Base-by-base conservation (phyloP, 1,140 invertebrate species). In the Argopecten irradians region DNA sequence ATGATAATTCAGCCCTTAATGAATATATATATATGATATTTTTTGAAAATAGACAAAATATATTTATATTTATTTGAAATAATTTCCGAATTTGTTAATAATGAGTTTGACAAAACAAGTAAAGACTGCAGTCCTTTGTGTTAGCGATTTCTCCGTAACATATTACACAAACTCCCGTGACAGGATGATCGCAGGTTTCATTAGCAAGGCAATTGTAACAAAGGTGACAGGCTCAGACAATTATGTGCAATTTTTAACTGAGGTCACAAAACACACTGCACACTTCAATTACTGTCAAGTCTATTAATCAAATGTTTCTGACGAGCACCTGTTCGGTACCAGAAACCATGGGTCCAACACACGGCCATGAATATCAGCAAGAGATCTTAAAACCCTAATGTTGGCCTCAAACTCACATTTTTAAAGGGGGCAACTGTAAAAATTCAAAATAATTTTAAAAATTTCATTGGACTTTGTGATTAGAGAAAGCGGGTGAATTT, bases 401-500 rank as follows among this genome's bases (percentile, higher is more conserved):
- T n/a, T n/a, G 11, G 11, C 19, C n/a, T n/a, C 28, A 3, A 71
- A 28, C 55, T 71, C 22, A 71, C 55, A 71, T 71, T n/a, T 71
- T 71, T 71, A 71, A 71, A 28, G 55, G 55, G 11, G n/a, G n/a
- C n/a, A 71, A 71, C 55, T 28, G 55, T 71, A 71, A 71, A 71
- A 71, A 71, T 71, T 71, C 55, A 28, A 71, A 71, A 71, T 71
- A 71, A 71, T 71, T 71, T 71, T 71, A 71, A 71, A 71, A 71
- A 71, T 28, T 71, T 71, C 55, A 71, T 71, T 71, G n/a, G 55
- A 71, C 55, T 71, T 71, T 28, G n/a, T 71, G 22, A 71, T 71
- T 71, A 71, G 55, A 71, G 55, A 71, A 71, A 71, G 55, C 55
- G 55, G 55, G 55, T 71, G 55, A 71, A 71, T 28, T 71, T 71